A percentile compares a stretch with the other conserved stretches of the same genome.
Conservation (phyloP, 2,113 vertebrate species). For the Nesoenas mayeri region DNA sequence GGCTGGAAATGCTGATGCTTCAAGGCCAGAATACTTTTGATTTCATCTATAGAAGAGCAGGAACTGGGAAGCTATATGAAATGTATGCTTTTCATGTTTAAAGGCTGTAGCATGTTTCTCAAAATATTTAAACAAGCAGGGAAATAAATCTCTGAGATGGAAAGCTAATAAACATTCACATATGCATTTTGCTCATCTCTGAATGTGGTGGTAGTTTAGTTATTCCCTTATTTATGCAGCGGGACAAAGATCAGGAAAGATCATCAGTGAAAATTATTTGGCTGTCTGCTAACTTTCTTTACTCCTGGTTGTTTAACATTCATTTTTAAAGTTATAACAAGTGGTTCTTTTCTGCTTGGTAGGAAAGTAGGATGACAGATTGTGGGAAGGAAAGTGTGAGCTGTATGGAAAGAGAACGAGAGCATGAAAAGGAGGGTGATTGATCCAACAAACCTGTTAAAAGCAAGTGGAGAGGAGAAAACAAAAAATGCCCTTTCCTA, state of each 20-base stretch:
- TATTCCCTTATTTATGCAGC: slow-evolving; percentile 48
- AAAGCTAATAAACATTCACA: slow-evolving; percentile 73
- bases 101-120: slow-evolving; percentile 68
- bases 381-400: slow-evolving; percentile 57
- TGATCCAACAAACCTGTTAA: slow-evolving; percentile 5
- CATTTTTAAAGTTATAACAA: slow-evolving; percentile 50
- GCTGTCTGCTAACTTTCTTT: slow-evolving; percentile 26
- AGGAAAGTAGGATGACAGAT: slow-evolving; percentile 49
- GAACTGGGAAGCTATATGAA: slow-evolving; percentile 60
- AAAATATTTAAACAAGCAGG: slow-evolving; percentile 74
- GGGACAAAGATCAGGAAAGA: slow-evolving; percentile 62
- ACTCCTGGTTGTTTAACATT: slow-evolving; percentile 51
- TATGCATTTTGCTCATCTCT: slow-evolving; percentile 59
- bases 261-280: slow-evolving; percentile 58
- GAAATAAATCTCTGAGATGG: slow-evolving; percentile 72
- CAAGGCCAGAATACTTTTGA: slow-evolving; percentile 52
- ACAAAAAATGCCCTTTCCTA: not conserved
- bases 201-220: slow-evolving; percentile 2
- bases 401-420: slow-evolving; percentile 20
- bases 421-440: not conserved
- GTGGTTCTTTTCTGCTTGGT: slow-evolving; percentile 37
- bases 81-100: slow-evolving; percentile 66
- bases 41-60: slow-evolving; percentile 63
- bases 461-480: not conserved
- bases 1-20: slow-evolving; percentile 46